A percentile compares a stretch with the other conserved stretches of the same genome.
phyloP scores from a whole-genome alignment of 2,113 vertebrate genomes.

The Spea multiplicata region DNA sequence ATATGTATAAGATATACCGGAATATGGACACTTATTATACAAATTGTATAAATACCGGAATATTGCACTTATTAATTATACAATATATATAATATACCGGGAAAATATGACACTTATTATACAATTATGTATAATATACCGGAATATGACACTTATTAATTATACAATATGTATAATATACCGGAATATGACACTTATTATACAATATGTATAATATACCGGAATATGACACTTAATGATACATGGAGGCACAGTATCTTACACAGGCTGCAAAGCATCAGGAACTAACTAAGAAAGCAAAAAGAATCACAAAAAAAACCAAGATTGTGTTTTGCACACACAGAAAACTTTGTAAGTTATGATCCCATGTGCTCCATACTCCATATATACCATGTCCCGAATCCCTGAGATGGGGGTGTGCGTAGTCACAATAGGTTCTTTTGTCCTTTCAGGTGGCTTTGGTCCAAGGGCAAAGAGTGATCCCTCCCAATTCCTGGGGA shows the following conservation, averaged over 20 bases:
- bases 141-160: too few species aligned
- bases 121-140: too few species aligned
- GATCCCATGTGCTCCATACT: background rate
- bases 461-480: slow-evolving; percentile 33
- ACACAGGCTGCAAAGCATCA: background rate
- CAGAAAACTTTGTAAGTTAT: background rate
- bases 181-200: too few species aligned
- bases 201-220: too few species aligned
- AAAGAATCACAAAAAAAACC: background rate
- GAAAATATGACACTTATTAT: too few species aligned
- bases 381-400: background rate
- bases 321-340: background rate
- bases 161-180: too few species aligned
- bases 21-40: too few species aligned
- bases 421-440: slow-evolving; percentile 20
- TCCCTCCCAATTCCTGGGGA: slow-evolving; percentile 16
- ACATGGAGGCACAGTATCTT: background rate
- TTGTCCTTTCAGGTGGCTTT: slow-evolving; percentile 40
- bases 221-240: too few species aligned
- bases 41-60: too few species aligned
- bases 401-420: slow-evolving; percentile 8
- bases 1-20: too few species aligned
- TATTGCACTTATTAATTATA: too few species aligned
- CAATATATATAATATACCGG: too few species aligned
- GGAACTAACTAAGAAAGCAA: background rate